These are phyloP conservation scores for Clamator glandarius DNA, from an alignment of 2,797 vertebrate species.

Conservation along the genomic window DNA sequence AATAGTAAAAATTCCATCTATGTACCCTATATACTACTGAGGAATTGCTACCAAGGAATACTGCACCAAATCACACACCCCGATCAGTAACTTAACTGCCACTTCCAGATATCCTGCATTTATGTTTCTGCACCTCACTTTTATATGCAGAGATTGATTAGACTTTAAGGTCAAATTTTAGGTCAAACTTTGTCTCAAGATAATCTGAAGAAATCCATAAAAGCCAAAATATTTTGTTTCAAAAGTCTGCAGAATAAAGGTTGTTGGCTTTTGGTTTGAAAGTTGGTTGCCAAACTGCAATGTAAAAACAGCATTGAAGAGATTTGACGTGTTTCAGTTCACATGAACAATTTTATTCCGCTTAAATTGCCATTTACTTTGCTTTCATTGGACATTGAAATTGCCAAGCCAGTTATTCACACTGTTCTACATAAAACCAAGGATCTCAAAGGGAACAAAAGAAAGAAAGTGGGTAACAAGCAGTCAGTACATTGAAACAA, in stretches of 20 bases:
- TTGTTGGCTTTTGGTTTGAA: background rate
- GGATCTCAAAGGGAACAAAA: background rate
- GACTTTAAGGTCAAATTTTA: background rate
- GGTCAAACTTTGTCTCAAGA: background rate
- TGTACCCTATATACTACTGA: background rate
- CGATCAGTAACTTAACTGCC: background rate
- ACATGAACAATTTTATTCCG: background rate
- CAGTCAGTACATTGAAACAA: background rate
- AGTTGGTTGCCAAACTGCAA: background rate
- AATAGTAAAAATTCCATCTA: background rate
- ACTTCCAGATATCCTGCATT: background rate
- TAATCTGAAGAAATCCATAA: background rate
- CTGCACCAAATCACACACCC: accelerated
- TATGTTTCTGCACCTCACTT: background rate
- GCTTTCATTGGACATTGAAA: background rate
- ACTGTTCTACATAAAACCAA: background rate
- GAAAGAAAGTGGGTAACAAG: background rate
- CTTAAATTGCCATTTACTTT: background rate
- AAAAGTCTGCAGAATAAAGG: background rate
- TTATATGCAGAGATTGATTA: background rate
- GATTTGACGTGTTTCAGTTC: background rate
- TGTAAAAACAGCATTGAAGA: background rate
- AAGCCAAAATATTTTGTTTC: accelerated
- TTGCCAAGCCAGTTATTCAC: background rate
- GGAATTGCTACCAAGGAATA: background rate